Conservation (phyloP, 2,113 vertebrate genomes). For the Stigmatopora nigra region DNA sequence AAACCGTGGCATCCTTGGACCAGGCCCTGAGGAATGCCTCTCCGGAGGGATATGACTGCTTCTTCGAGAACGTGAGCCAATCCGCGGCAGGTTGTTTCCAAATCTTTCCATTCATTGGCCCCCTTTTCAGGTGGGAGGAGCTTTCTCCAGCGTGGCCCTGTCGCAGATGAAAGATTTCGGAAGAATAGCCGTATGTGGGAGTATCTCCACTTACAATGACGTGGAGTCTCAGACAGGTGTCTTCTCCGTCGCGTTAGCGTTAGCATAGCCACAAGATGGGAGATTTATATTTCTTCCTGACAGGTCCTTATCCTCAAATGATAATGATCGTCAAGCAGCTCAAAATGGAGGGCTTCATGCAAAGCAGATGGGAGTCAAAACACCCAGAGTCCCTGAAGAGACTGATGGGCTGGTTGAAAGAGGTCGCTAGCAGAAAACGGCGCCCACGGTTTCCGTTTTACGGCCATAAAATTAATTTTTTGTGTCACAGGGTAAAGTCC, state of each 20-base stretch:
- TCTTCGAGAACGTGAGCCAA: slow-evolving; percentile 79
- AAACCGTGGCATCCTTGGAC: slow-evolving; percentile 74
- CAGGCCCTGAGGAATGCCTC: slow-evolving; percentile 75
- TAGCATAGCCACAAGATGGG: neutral
- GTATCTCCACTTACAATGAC: slow-evolving; percentile 79
- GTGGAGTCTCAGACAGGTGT: slow-evolving; percentile 70
- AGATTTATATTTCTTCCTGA: neutral
- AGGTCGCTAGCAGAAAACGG: slow-evolving; percentile 58
- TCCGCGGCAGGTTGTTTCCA: no score
- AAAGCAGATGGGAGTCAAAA: slow-evolving; percentile 63
- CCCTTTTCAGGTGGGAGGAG: slow-evolving; percentile 76
- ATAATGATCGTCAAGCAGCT: slow-evolving; percentile 73
- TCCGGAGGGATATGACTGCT: slow-evolving; percentile 81
- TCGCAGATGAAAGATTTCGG: slow-evolving; percentile 80
- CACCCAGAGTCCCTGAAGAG: slow-evolving; percentile 68
- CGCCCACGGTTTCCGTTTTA: neutral
- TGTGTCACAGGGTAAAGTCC: slow-evolving; percentile 74
- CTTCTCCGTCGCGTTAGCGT: neutral
- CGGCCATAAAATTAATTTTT: neutral
- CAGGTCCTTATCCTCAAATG: slow-evolving; percentile 69
- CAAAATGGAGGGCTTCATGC: slow-evolving; percentile 77
- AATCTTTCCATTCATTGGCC: neutral
- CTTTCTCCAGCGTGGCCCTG: slow-evolving; percentile 70
- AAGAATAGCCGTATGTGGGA: slow-evolving; percentile 82
- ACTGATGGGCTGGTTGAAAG: slow-evolving; percentile 75